Evolutionary conservation across 2,888 invertebrate genomes (phyloP).

Genomic region (Coremacera marginata): DNA sequence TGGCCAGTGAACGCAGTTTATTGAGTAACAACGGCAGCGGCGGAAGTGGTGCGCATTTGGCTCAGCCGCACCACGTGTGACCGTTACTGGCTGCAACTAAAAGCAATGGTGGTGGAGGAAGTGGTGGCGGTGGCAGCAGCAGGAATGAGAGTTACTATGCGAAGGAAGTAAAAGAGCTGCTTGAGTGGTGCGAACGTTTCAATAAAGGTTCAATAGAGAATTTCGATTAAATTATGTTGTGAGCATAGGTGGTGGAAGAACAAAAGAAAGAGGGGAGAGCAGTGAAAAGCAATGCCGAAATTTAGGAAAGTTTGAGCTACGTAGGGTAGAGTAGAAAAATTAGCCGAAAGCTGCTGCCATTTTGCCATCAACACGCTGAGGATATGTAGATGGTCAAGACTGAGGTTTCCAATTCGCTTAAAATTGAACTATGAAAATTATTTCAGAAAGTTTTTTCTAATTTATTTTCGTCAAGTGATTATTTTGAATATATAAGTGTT

Average conservation of each 20-base stretch:
- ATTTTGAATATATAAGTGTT: no score
- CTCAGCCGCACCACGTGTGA: slow-evolving; percentile 64
- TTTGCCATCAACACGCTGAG: no score
- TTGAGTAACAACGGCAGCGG: slow-evolving; percentile 67
- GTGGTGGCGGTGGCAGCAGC: neutral
- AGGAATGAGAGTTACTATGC: slow-evolving; percentile 60
- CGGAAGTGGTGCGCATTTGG: slow-evolving; percentile 56
- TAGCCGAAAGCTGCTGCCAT: no score
- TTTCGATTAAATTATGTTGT: slow-evolving; percentile 50
- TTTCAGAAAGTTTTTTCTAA: no score
- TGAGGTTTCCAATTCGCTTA: no score
- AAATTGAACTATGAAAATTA: no score
- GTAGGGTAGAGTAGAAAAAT: no score
- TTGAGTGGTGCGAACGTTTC: slow-evolving; percentile 64
- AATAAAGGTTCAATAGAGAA: slow-evolving; percentile 61
- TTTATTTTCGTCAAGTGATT: no score
- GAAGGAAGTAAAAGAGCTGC: slow-evolving; percentile 60
- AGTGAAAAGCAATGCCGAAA: neutral
- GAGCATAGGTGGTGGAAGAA: neutral
- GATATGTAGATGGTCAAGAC: no score
- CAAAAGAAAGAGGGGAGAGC: neutral
- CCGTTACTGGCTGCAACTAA: slow-evolving; percentile 47
- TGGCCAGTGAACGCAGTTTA: slow-evolving; percentile 67
- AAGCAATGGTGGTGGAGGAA: neutral
- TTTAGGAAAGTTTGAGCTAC: no score